Evolutionary conservation across 1,140 invertebrate genomes (phyloP).

Genomic region (Patella vulgata): DNA sequence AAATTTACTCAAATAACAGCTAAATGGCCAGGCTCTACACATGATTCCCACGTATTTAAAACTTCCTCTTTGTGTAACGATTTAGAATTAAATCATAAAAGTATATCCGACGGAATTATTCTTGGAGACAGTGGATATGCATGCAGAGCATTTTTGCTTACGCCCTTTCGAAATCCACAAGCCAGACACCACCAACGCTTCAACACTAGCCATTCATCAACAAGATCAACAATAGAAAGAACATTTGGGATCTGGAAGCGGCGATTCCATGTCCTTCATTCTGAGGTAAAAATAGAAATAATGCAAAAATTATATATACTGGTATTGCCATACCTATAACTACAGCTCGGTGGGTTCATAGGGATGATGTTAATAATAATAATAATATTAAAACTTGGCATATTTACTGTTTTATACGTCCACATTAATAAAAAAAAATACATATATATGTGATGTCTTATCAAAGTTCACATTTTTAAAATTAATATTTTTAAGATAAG

Average conservation of each 20-base stretch:
- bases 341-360: too few relatives aligned
- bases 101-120: background rate
- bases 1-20: background rate
- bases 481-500: constrained; percentile 4
- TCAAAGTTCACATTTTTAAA: too few relatives aligned
- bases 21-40: background rate
- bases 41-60: background rate
- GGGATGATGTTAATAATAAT: too few relatives aligned
- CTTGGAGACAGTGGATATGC: constrained; percentile 7
- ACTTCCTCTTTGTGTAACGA: background rate
- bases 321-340: too few relatives aligned
- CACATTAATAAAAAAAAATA: too few relatives aligned
- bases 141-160: background rate
- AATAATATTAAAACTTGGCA: too few relatives aligned
- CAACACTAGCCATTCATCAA: background rate
- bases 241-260: background rate
- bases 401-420: too few relatives aligned
- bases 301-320: too few relatives aligned
- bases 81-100: background rate
- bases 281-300: background rate
- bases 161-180: background rate
- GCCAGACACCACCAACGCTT: background rate
- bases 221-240: constrained; percentile 1
- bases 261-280: background rate
- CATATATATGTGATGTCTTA: too few relatives aligned